Evolutionary conservation across 2,888 invertebrate species (phyloP), one percentile per base, ranked within the genome.

Genomic region (Tachystola acroxantha): DNA sequence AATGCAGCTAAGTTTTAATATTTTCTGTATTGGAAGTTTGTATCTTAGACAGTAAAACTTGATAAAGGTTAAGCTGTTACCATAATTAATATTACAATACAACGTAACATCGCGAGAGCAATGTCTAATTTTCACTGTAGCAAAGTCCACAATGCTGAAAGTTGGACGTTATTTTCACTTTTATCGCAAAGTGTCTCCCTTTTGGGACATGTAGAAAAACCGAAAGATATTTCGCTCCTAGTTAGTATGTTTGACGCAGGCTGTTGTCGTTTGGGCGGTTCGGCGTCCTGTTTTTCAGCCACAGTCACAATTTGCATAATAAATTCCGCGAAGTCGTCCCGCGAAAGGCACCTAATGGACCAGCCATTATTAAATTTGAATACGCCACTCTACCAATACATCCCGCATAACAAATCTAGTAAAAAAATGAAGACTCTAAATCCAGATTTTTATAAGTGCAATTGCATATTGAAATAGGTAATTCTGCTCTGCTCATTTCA

Each of bases 241-340:
- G 40, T 30, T 34, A 31, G 32, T 36, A 34, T 37, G 32, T 37
- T 44, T 42, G 33, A 22, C 32, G 33, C 38, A 30, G 34, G 34
- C 43, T 53, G 45, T 46, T 49, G 42, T 49, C 41, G 39, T 41
- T 32, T 39, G 30, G n/a, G 30, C 41, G 39, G 40, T 32, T 39
- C 28, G n/a, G 30, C 43, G 22, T 29, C 43, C 40, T 48, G 54
- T 54, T 60, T 57, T 57, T 44, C 45, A 50, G 39, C 35, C 25
- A 35, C 43, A 37, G 40, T 45, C 42, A 45, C 43, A 50, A 63
- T 57, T 59, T 53, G 39, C 59, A 50, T 63, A 58, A 53, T 53
- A 55, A 62, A 63, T 64, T 60, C 57, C 40, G 41, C 45, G 47
- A 48, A 53, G 36, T 37, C 35, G 37, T 43, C 46, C 45, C 41